These are phyloP conservation scores for Castor canadensis DNA, from an alignment of 2,113 vertebrate species.

Conservation along the genomic window DNA sequence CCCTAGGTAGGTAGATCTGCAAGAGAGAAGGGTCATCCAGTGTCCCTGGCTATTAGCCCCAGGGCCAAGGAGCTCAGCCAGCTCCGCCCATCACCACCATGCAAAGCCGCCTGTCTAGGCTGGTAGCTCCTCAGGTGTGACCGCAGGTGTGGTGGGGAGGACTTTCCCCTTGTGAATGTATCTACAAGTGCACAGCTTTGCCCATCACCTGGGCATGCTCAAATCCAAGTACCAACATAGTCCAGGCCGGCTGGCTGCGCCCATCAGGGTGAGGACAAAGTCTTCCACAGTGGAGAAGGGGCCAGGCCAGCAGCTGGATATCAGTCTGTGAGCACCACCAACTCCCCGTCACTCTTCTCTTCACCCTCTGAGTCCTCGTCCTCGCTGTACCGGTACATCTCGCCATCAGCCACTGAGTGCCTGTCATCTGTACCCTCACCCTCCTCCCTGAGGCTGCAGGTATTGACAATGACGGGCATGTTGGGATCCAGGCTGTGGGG, in stretches of 20 bases:
- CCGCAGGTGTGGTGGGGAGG: neutral
- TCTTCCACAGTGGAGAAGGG: neutral
- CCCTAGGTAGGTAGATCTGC: neutral
- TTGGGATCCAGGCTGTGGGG: constrained; percentile 85
- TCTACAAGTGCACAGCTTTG: constrained; percentile 40
- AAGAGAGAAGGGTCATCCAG: neutral
- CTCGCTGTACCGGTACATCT: constrained; percentile 91
- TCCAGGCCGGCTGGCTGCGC: neutral
- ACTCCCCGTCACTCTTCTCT: constrained; percentile 94
- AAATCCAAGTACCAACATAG: constrained; percentile 53
- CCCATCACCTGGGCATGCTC: neutral
- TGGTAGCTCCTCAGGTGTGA: neutral
- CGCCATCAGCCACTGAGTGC: constrained; percentile 78
- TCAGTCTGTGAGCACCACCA: constrained; percentile 96
- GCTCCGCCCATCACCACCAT: constrained; percentile 25
- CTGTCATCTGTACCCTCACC: constrained; percentile 76
- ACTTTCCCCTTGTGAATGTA: neutral
- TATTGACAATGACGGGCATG: constrained; percentile 88
- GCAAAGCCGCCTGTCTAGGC: neutral
- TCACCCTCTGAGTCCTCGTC: constrained; percentile 93
- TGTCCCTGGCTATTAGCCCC: neutral
- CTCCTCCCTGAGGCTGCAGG: constrained; percentile 84
- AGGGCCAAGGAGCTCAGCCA: neutral
- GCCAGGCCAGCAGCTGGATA: neutral
- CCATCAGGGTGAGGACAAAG: neutral